Conservation (phyloP, 2,888 invertebrate species). For the Cryptus armator region DNA sequence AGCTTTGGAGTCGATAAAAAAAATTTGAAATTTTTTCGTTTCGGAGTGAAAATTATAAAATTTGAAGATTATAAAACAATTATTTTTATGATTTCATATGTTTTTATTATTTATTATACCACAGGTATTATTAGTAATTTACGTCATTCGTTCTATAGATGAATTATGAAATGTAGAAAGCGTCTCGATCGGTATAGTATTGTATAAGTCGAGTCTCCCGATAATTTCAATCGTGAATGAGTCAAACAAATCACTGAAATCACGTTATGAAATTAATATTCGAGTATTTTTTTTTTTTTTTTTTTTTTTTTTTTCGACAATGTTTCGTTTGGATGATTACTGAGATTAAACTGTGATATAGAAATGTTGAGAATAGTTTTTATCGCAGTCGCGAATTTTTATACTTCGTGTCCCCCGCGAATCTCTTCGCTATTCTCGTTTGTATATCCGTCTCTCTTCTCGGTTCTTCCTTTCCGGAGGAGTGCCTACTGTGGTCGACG, state of each 20-base stretch:
- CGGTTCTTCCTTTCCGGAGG: conserved; percentile 20
- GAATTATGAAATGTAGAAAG: background rate
- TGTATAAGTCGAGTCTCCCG: background rate
- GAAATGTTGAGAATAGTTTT: conserved; percentile 19
- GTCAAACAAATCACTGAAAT: background rate
- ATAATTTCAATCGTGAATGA: background rate
- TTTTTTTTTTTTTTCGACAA: background rate
- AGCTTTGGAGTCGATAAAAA: too few relatives aligned
- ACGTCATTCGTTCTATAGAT: background rate
- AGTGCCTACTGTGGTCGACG: conserved; percentile 35
- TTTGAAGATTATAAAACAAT: too few relatives aligned
- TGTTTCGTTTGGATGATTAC: background rate
- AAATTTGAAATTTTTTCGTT: too few relatives aligned
- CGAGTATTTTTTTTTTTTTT: background rate
- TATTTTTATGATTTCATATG: too few relatives aligned
- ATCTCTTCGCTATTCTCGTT: conserved; percentile 27
- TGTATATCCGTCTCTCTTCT: background rate
- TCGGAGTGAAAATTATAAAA: too few relatives aligned
- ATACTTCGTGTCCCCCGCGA: conserved; percentile 25
- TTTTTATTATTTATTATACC: too few relatives aligned
- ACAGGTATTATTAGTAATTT: background rate
- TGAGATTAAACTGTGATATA: background rate
- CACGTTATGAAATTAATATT: conserved; percentile 5
- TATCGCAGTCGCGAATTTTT: conserved; percentile 55
- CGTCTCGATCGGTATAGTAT: background rate